Evolutionary conservation across 2,888 invertebrate species (phyloP).

Genomic region (Pristionchus fissidentatus): DNA sequence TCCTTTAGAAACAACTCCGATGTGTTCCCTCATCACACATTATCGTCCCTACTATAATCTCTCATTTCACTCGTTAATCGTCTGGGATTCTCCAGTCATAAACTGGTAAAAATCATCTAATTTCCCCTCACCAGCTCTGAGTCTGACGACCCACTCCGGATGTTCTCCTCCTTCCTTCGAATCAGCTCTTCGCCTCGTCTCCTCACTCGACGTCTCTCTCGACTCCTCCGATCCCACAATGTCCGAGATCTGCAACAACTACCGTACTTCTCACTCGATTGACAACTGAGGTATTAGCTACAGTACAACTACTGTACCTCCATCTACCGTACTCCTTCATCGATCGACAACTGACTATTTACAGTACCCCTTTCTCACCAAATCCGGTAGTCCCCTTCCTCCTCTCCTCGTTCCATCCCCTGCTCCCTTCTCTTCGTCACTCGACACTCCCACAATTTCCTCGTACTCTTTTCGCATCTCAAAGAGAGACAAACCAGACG

Average conservation of each 20-base stretch:
- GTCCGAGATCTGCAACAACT: conserved; percentile 25
- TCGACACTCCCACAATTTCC: conserved; percentile 32
- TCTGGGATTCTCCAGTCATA: no score
- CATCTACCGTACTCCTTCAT: neutral
- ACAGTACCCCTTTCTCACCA: neutral
- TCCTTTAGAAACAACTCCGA: no score
- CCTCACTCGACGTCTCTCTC: neutral
- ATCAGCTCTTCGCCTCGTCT: conserved; percentile 9
- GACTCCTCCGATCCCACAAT: conserved; percentile 31
- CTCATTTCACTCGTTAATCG: no score
- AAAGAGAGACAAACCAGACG: conserved; percentile 31
- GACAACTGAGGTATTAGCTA: neutral
- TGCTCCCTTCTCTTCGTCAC: conserved; percentile 28
- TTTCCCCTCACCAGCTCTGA: conserved; percentile 37
- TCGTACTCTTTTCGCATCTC: conserved; percentile 46
- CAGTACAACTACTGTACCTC: neutral
- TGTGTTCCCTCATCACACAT: neutral
- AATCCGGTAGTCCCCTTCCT: conserved; percentile 26
- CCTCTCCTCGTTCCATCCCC: neutral
- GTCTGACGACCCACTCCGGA: conserved; percentile 36
- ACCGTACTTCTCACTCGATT: neutral
- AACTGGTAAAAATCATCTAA: neutral
- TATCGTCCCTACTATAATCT: neutral
- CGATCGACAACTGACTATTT: neutral
- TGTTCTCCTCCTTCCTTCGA: conserved; percentile 16